phyloP scores from a whole-genome alignment of 2,113 vertebrate genomes.

The Ptychochromis oligacanthus region DNA sequence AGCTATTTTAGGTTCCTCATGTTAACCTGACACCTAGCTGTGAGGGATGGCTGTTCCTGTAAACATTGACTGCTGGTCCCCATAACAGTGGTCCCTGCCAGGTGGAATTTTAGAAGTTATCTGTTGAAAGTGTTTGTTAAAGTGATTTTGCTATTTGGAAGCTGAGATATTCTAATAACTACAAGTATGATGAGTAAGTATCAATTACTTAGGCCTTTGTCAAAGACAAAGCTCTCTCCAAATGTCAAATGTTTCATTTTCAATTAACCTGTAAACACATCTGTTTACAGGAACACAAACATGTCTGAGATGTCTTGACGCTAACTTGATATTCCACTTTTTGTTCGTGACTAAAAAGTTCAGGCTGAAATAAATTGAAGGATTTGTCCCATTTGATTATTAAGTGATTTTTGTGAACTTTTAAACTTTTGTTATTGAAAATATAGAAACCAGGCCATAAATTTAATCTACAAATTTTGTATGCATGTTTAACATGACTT shows the following conservation, averaged over 20 bases:
- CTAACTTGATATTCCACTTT: slow-evolving; percentile 36
- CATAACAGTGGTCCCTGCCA: slow-evolving; percentile 28
- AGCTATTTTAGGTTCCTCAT: slow-evolving; percentile 60
- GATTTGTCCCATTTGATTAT: background rate
- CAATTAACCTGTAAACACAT: slow-evolving; percentile 11
- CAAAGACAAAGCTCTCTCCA: background rate
- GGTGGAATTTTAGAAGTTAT: background rate
- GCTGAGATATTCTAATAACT: background rate
- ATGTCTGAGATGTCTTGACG: background rate
- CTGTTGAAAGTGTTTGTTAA: background rate
- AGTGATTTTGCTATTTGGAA: background rate
- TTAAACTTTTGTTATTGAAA: background rate
- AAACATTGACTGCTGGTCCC: slow-evolving; percentile 46
- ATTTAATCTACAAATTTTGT: background rate
- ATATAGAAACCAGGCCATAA: background rate
- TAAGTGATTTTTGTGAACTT: background rate
- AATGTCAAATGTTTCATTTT: background rate
- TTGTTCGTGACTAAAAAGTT: background rate
- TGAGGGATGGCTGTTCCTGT: slow-evolving; percentile 24
- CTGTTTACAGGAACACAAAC: slow-evolving; percentile 7
- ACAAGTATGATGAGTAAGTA: background rate
- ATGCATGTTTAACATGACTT: background rate
- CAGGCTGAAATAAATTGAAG: background rate
- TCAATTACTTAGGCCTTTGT: background rate
- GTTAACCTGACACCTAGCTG: slow-evolving; percentile 66